A percentile compares a stretch with the other conserved stretches of the same genome.
These are phyloP conservation scores for Paradisaea rubra DNA, from an alignment of 2,113 vertebrate species.

Conservation along the genomic window DNA sequence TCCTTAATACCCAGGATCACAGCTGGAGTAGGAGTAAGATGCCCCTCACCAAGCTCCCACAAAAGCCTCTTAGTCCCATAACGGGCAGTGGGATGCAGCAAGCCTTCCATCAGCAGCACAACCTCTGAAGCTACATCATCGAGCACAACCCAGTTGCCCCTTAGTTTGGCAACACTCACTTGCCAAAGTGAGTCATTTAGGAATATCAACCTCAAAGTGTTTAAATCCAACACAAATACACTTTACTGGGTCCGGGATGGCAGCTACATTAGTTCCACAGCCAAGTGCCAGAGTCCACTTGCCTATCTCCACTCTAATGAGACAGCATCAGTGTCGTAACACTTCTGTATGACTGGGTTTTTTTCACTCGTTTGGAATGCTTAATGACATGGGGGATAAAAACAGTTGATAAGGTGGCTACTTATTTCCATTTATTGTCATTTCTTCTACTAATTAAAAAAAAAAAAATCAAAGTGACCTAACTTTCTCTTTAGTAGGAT, in stretches of 20 bases:
- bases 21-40: background rate
- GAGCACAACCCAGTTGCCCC: background rate
- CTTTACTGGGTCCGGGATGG: background rate
- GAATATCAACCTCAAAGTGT: background rate
- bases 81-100: background rate
- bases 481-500: background rate
- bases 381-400: background rate
- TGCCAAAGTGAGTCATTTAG: background rate
- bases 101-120: background rate
- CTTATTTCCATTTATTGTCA: background rate
- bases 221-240: background rate
- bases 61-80: background rate
- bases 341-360: background rate
- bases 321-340: accelerated
- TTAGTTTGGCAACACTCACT: background rate
- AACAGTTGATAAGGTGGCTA: background rate
- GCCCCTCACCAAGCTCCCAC: background rate
- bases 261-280: background rate
- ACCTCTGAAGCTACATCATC: background rate
- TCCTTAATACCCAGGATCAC: background rate
- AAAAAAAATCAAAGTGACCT: background rate
- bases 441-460: background rate
- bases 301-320: background rate
- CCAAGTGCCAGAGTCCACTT: background rate
- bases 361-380: background rate